Base-by-base conservation (phyloP, 2,888 invertebrate genomes). In the Nebria brevicollis region DNA sequence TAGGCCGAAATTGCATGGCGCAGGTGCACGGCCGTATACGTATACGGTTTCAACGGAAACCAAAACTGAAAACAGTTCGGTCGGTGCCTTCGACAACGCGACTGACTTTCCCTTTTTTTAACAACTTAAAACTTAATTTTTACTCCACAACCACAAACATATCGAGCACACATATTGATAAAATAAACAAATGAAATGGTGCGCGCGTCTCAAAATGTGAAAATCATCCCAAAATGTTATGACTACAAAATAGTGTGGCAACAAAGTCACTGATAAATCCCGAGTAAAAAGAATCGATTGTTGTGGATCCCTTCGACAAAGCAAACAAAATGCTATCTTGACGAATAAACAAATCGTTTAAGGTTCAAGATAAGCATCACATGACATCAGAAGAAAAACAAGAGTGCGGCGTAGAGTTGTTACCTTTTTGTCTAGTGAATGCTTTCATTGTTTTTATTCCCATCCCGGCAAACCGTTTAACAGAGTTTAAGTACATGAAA, bases 391-490 rank as follows among this genome's bases (percentile, higher is more conserved):
- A 54, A 54, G 54, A 13, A 8, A 8, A 54, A 11, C 54, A 54
- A 54, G 13, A 54, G 54, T 54, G 54, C 25, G 13, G 25, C 25
- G 6, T 66, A 84, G 75, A 84, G 26, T 84, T 34, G 34, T 91
- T 91, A 95, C 94, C 94, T 94, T 94, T 95, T 90, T 94, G 93
- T 93, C 94, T 94, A 92, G 93, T 94, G 92, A 94, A 94, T 91
- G 95, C 94, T 93, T 95, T 95, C 94, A 95, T 94, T 91, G 93
- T 93, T 93, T 95, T 95, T 93, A 95, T 94, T 94, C 95, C 95
- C 95, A 95, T 95, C 92, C 94, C 94, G 91, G 89, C 89, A 89
- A 89, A 89, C 86, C 89, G 87, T 86, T 90, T 90, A 87, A 89
- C 88, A 89, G 90, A 91, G 89, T 91, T 91, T 89, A 91, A 91